Base-by-base conservation (phyloP, 2,888 invertebrate genomes). In the Leptothorax acervorum region DNA sequence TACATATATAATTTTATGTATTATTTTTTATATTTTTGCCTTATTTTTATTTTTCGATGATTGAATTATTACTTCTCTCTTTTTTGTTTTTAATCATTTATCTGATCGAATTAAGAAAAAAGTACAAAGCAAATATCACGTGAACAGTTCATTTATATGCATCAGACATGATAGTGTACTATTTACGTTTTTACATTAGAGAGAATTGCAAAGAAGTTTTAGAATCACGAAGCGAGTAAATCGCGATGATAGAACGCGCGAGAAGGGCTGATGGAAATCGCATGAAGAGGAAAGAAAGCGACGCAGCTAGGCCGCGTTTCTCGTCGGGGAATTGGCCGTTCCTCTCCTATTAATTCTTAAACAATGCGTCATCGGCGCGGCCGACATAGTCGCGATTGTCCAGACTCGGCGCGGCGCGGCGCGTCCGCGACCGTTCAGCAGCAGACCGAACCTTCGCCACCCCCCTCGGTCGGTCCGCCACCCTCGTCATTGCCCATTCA, bases 301-400 rank as follows among this genome's bases (percentile, higher is more conserved):
- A 65, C 15, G 68, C 53, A 83, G 62, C 31, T 15, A 42, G 18
- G 39, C 28, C 66, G 18, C 60, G 57, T n/a, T 57, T 15, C 57
- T 45, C 57, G 55, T 55, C 39, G 39, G 45, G 39, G 45, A 74
- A 82, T 84, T 86, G 82, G 87, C 86, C 85, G 79, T 78, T 79
- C 78, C 73, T 86, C 88, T 85, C 87, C 92, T 91, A 92, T 93
- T 92, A 92, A 93, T 92, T 92, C 91, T 92, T 92, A 92, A 93
- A 93, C 93, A 93, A 93, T 92, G 90, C 92, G 87, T 90, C 91
- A 92, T 92, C 92, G 88, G 84, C 86, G 88, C 87, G 85, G 86
- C 81, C 82, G 83, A 81, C 83, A 76, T 85, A 85, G 85, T 79
- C 71, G 42, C 76, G 81, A 81, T 85, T 85, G 86, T 85, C 35